phyloP scores from a whole-genome alignment of 2,888 invertebrate species.

The Phyllotreta striolata region DNA sequence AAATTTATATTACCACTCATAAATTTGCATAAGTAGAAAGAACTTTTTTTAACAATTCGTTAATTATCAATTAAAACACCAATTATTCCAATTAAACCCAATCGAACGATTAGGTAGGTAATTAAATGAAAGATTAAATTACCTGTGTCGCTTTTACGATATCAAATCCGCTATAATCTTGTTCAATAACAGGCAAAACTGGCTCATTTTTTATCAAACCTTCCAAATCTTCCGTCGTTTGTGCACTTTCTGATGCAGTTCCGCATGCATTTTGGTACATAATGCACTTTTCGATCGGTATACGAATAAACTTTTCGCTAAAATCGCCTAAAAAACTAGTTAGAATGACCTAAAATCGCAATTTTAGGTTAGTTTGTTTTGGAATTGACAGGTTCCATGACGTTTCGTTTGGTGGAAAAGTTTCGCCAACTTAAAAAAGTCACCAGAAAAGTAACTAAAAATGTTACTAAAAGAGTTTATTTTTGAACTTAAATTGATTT shows the following conservation, averaged over 20 bases:
- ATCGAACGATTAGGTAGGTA: background rate
- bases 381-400: too few relatives aligned
- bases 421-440: too few relatives aligned
- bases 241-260: constrained; percentile 70
- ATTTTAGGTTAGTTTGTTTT: too few relatives aligned
- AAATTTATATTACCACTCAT: too few relatives aligned
- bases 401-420: too few relatives aligned
- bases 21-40: background rate
- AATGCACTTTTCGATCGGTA: constrained; percentile 31
- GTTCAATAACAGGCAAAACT: constrained; percentile 70
- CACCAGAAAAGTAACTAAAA: too few relatives aligned
- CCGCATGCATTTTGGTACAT: constrained; percentile 80
- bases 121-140: constrained; percentile 35
- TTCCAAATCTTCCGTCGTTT: constrained; percentile 70
- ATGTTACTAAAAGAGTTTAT: too few relatives aligned
- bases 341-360: too few relatives aligned
- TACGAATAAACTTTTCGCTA: too few relatives aligned
- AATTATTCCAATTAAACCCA: background rate
- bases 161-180: constrained; percentile 84
- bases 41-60: background rate
- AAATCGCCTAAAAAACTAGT: too few relatives aligned
- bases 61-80: background rate
- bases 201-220: constrained; percentile 70
- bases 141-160: constrained; percentile 95
- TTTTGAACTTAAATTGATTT: too few relatives aligned